phyloP scores from a whole-genome alignment of 2,797 vertebrate genomes.

The Phataginus tricuspis region DNA sequence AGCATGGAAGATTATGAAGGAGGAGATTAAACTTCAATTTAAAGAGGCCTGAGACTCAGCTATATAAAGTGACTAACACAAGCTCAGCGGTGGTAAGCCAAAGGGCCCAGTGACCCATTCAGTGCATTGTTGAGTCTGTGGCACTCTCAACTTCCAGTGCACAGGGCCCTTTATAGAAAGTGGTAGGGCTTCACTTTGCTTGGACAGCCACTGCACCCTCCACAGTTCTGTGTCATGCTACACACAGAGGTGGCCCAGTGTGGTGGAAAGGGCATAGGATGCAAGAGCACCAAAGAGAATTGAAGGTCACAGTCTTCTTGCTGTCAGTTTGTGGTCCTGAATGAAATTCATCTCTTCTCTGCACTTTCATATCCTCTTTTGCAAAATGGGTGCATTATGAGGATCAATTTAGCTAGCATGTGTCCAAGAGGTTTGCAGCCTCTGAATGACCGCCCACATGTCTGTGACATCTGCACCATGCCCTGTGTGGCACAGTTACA shows the following conservation, averaged over 20 bases:
- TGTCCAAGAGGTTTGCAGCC: neutral
- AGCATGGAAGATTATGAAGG: neutral
- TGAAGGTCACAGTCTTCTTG: neutral
- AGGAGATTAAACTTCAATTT: neutral
- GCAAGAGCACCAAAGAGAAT: neutral
- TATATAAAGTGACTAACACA: neutral
- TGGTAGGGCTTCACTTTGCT: neutral
- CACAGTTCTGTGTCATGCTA: neutral
- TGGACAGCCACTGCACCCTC: neutral
- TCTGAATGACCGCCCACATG: neutral
- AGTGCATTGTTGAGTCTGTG: neutral
- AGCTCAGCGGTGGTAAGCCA: neutral
- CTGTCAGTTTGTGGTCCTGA: neutral
- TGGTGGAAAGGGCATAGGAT: neutral
- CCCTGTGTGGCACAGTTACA: accelerated
- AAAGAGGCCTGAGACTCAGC: neutral
- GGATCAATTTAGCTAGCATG: neutral
- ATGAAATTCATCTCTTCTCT: neutral
- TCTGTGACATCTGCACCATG: neutral
- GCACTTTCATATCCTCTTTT: neutral
- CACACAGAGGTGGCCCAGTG: no score
- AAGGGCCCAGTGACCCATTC: neutral
- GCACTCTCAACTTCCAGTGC: neutral
- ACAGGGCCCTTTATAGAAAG: neutral
- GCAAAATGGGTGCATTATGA: neutral